A percentile compares a stretch with the other conserved stretches of the same genome.
Evolutionary conservation across 2,113 vertebrate genomes (phyloP).

Genomic region (Progne subis): DNA sequence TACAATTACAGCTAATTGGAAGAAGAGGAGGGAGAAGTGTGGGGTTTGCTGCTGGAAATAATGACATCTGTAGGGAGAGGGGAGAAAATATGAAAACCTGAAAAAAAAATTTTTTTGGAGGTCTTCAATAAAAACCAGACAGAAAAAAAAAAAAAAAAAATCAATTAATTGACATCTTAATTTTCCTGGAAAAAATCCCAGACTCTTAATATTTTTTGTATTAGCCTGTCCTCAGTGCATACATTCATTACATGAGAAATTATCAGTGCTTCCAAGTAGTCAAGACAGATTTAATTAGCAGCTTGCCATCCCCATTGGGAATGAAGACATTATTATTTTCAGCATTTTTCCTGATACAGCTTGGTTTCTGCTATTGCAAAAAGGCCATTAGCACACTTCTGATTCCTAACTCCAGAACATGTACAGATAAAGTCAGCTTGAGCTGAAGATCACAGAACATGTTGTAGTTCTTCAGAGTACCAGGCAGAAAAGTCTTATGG

Average conservation of each 20-base stretch:
- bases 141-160: neutral
- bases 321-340: neutral
- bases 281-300: slow-evolving; percentile 30
- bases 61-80: neutral
- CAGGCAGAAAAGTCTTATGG: neutral
- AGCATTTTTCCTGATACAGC: neutral
- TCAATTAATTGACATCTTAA: neutral
- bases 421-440: neutral
- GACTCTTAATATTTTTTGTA: neutral
- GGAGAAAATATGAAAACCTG: neutral
- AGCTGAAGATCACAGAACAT: neutral
- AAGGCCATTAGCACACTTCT: neutral
- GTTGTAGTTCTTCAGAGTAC: neutral
- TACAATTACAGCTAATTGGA: slow-evolving; percentile 54
- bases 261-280: neutral
- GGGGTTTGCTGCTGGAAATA: slow-evolving; percentile 16
- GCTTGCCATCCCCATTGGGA: neutral
- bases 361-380: neutral
- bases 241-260: neutral
- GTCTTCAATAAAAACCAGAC: neutral
- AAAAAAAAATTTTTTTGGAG: slow-evolving; percentile 5
- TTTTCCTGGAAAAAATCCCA: slow-evolving; percentile 16
- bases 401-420: neutral
- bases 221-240: neutral
- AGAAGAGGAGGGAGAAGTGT: slow-evolving; percentile 2